These are phyloP conservation scores for Camelus bactrianus DNA, from an alignment of 2,113 vertebrate genomes.

Conservation along the genomic window DNA sequence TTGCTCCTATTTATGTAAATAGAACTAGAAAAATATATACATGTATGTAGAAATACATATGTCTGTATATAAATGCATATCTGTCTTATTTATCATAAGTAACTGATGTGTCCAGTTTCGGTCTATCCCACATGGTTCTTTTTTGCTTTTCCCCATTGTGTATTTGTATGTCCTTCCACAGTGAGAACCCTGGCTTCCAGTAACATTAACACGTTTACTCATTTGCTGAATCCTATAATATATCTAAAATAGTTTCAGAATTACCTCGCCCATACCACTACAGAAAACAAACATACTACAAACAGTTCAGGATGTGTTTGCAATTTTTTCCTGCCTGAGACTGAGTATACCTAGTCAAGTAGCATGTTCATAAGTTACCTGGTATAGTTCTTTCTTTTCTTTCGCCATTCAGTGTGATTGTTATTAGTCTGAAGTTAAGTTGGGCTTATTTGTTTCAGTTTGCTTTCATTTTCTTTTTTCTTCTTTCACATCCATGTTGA, in stretches of 20 bases:
- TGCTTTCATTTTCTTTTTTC: neutral
- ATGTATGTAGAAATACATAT: neutral
- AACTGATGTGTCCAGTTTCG: neutral
- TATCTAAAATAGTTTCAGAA: neutral
- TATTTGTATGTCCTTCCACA: neutral
- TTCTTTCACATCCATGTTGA: neutral
- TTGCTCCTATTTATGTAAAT: neutral
- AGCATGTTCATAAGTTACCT: neutral
- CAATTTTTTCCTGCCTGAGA: neutral
- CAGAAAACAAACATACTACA: neutral
- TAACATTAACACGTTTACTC: neutral
- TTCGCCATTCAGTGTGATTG: neutral
- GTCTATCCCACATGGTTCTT: neutral
- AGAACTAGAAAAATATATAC: neutral
- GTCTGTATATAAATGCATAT: neutral
- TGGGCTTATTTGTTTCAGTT: neutral
- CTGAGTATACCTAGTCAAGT: neutral
- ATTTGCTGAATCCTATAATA: neutral
- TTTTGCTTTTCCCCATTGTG: neutral
- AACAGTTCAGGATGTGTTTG: neutral
- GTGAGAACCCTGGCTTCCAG: neutral
- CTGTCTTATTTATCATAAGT: neutral
- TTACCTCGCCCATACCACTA: neutral
- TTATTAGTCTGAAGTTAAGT: constrained; percentile 4
- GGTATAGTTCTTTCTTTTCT: neutral